Percentiles rank a stretch among this genome's conserved stretches.
phyloP scores from a whole-genome alignment of 2,113 vertebrate genomes.

The Eolophus roseicapilla region DNA sequence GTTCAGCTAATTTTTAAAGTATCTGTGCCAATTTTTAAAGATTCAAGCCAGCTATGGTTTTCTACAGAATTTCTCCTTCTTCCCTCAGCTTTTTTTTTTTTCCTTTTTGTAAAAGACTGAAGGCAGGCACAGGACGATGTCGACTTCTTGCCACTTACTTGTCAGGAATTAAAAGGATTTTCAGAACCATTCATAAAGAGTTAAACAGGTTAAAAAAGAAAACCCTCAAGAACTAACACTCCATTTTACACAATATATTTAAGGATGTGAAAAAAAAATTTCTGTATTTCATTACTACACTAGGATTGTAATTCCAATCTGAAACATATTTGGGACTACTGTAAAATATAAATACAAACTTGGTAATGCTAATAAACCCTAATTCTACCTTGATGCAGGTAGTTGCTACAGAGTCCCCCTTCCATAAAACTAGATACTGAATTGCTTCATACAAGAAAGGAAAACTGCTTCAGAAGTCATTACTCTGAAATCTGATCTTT shows the following conservation, averaged over 20 bases:
- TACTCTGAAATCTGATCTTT: not conserved
- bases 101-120: not conserved
- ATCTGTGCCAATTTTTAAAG: not conserved
- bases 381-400: not conserved
- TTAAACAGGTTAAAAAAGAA: not conserved
- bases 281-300: not conserved
- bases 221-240: not conserved
- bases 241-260: not conserved
- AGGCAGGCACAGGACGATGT: not conserved
- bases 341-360: not conserved
- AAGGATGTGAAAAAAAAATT: not conserved
- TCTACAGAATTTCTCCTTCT: not conserved
- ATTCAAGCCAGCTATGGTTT: not conserved
- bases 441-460: not conserved
- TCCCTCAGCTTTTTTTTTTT: too few species aligned
- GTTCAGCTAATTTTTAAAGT: not conserved
- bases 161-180: not conserved
- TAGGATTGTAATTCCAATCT: not conserved
- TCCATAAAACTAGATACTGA: not conserved
- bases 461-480: not conserved
- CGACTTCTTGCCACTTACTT: not conserved
- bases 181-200: not conserved
- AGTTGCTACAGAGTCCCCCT: not conserved
- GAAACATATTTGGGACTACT: not conserved
- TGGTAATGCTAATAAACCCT: not conserved